Conservation (phyloP, 1,140 invertebrate species). For the Amphibalanus amphitrite region DNA sequence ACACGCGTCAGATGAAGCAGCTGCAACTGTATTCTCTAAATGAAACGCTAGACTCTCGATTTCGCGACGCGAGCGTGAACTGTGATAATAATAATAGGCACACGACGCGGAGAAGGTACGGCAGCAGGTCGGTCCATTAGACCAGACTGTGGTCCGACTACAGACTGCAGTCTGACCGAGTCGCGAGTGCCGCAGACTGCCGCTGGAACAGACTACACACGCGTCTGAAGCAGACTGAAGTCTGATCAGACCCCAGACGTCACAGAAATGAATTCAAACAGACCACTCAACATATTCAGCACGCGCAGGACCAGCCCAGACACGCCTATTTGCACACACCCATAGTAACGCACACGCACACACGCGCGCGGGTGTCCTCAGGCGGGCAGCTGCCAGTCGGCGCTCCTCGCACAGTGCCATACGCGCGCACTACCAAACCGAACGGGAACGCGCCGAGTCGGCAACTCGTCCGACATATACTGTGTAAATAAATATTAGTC, state of each 20-base stretch:
- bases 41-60: neutral
- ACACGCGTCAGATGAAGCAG: too few relatives aligned
- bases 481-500: conserved; percentile 2
- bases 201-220: too few relatives aligned
- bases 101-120: neutral
- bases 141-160: neutral
- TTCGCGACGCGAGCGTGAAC: too few relatives aligned
- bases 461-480: neutral
- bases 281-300: neutral
- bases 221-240: too few relatives aligned
- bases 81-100: neutral
- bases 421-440: neutral
- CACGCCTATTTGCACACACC: too few relatives aligned
- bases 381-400: too few relatives aligned
- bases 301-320: neutral
- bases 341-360: neutral
- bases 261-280: too few relatives aligned
- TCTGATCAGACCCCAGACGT: too few relatives aligned
- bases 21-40: neutral
- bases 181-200: too few relatives aligned
- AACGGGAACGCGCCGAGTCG: neutral
- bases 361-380: too few relatives aligned
- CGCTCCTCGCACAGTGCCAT: too few relatives aligned
- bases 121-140: neutral
- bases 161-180: too few relatives aligned